Evolutionary conservation across 2,113 vertebrate species (phyloP).

Genomic region (Rhodinocichla rosea): DNA sequence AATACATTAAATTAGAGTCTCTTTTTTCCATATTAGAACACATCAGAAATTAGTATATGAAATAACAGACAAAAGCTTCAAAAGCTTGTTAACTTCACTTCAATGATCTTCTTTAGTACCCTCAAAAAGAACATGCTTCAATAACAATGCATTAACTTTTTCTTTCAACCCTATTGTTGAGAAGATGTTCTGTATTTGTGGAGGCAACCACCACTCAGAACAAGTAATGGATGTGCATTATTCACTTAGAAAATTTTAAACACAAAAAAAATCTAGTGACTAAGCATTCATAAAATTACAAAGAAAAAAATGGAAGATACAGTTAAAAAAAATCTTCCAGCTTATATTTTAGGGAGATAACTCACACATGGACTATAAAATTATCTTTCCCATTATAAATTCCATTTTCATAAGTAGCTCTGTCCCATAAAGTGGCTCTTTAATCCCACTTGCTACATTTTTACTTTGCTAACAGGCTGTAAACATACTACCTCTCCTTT

Average conservation of each 20-base stretch:
- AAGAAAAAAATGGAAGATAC: neutral
- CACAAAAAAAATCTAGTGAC: neutral
- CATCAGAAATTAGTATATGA: neutral
- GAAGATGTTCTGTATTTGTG: neutral
- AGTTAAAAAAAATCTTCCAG: neutral
- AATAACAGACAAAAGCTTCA: neutral
- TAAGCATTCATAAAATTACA: neutral
- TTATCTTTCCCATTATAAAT: constrained; percentile 21
- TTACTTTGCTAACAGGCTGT: constrained; percentile 18
- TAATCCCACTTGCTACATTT: constrained; percentile 4
- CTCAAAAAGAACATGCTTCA: neutral
- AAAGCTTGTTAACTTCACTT: neutral
- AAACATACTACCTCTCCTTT: constrained; percentile 28
- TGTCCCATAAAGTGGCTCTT: neutral
- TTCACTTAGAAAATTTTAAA: neutral
- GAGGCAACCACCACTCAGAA: neutral
- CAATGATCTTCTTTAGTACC: neutral
- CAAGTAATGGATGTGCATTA: neutral
- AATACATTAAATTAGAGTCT: neutral
- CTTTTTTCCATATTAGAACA: neutral
- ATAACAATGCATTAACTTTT: neutral
- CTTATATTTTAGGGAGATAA: constrained; percentile 4
- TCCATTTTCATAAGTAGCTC: constrained; percentile 54
- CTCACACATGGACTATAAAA: neutral
- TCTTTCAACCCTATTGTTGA: neutral